Percentiles rank a stretch among this genome's conserved stretches.
phyloP scores from a whole-genome alignment of 2,888 invertebrate species.

The Cerastis leucographa region DNA sequence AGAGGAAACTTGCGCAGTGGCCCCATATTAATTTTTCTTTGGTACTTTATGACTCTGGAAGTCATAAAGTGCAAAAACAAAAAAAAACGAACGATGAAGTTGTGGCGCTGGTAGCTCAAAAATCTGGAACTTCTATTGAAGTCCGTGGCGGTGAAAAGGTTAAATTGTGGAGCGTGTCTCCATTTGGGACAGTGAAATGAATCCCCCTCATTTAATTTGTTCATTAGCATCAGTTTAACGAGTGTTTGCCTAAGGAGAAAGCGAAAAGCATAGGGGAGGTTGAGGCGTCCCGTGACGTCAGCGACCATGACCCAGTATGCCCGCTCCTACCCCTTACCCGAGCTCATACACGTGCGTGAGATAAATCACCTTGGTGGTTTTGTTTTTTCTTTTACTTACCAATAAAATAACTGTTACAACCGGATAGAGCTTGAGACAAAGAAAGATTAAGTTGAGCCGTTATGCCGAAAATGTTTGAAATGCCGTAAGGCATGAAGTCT shows the following conservation, averaged over 20 bases:
- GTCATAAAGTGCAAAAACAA: no score
- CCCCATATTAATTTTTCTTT: no score
- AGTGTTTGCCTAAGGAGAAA: slow-evolving; percentile 46
- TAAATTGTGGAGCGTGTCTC: not conserved
- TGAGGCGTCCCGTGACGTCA: slow-evolving; percentile 69
- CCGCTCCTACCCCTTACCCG: slow-evolving; percentile 35
- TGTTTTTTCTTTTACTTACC: not conserved
- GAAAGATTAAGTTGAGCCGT: not conserved
- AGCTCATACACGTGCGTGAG: slow-evolving; percentile 2
- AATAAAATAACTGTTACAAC: not conserved
- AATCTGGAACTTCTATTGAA: no score
- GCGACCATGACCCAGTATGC: slow-evolving; percentile 71
- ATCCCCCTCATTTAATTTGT: slow-evolving; percentile 28
- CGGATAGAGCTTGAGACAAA: not conserved
- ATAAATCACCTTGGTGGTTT: not conserved
- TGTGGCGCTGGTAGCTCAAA: no score
- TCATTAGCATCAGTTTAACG: slow-evolving; percentile 48
- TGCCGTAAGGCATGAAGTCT: no score
- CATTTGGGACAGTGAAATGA: not conserved
- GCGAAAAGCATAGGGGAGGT: slow-evolving; percentile 27
- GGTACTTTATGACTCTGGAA: no score
- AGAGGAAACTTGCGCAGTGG: no score
- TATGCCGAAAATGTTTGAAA: not conserved
- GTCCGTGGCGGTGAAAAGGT: no score
- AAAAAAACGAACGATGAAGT: no score